A percentile compares a stretch with the other conserved stretches of the same genome.
Evolutionary conservation across 2,113 vertebrate species (phyloP).

Genomic region (Festucalex cinctus): DNA sequence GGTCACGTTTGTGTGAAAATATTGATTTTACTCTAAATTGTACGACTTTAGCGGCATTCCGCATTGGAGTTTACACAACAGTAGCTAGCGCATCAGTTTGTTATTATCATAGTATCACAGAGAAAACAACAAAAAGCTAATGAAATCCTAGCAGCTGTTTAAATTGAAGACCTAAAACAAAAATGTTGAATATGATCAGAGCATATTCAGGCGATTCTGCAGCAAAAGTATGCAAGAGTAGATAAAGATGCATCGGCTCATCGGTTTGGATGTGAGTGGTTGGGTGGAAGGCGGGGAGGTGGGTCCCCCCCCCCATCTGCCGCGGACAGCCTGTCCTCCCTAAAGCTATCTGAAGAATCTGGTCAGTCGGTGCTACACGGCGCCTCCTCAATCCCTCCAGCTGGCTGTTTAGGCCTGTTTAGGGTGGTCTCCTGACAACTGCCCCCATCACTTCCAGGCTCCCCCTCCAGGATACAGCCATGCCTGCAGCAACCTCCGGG

Average conservation of each 20-base stretch:
- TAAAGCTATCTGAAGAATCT: slow-evolving; percentile 71
- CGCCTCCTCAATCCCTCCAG: slow-evolving; percentile 69
- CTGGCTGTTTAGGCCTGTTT: slow-evolving; percentile 72
- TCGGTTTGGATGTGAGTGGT: slow-evolving; percentile 28
- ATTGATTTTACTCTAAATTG: not conserved
- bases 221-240: slow-evolving; percentile 27
- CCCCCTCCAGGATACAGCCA: slow-evolving; percentile 32
- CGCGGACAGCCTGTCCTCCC: slow-evolving; percentile 60
- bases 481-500: slow-evolving; percentile 24
- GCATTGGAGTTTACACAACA: no score
- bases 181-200: no score
- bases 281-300: slow-evolving; percentile 10
- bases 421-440: slow-evolving; percentile 71
- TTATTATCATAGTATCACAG: slow-evolving; percentile 42
- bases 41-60: no score
- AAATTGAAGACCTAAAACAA: slow-evolving; percentile 30
- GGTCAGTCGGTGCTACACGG: slow-evolving; percentile 67
- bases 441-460: slow-evolving; percentile 42
- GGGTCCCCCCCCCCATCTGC: slow-evolving; percentile 52
- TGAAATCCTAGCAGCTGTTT: slow-evolving; percentile 42
- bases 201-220: not conserved
- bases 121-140: slow-evolving; percentile 27
- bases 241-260: slow-evolving; percentile 31
- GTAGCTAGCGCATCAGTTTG: slow-evolving; percentile 40
- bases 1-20: no score